Percentiles rank a stretch among this genome's conserved stretches.
phyloP scores from a whole-genome alignment of 2,888 invertebrate genomes.

The Lycophotia porphyrea region DNA sequence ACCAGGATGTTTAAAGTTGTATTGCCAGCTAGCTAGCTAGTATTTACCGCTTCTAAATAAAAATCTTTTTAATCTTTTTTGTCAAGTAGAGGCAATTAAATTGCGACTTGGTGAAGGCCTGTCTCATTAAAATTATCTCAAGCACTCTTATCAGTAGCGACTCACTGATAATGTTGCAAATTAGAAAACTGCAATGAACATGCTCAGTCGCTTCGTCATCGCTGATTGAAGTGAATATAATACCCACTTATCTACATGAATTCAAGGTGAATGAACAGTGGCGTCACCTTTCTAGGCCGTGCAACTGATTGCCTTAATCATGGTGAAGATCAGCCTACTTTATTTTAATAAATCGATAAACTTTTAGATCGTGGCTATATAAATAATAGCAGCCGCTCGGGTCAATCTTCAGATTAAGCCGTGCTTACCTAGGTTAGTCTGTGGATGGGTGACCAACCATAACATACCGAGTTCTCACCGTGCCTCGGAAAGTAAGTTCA shows the following conservation, averaged over 20 bases:
- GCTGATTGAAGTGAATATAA: background rate
- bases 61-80: background rate
- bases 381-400: no score
- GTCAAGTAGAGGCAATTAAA: background rate
- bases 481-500: no score
- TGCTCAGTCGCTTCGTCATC: background rate
- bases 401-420: no score
- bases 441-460: no score
- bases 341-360: background rate
- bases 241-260: background rate
- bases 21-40: background rate
- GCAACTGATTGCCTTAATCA: background rate
- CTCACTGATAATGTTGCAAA: constrained; percentile 31
- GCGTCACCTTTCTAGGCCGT: background rate
- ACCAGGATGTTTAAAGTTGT: background rate
- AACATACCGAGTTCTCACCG: no score
- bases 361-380: no score
- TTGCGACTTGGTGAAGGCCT: constrained; percentile 26
- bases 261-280: constrained; percentile 5
- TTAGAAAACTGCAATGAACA: constrained; percentile 40
- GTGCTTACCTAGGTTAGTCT: no score
- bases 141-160: constrained; percentile 28
- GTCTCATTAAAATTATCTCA: constrained; percentile 40
- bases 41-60: background rate
- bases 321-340: background rate